phyloP scores from a whole-genome alignment of 2,797 vertebrate genomes.

The Notoglanidium macrostoma region DNA sequence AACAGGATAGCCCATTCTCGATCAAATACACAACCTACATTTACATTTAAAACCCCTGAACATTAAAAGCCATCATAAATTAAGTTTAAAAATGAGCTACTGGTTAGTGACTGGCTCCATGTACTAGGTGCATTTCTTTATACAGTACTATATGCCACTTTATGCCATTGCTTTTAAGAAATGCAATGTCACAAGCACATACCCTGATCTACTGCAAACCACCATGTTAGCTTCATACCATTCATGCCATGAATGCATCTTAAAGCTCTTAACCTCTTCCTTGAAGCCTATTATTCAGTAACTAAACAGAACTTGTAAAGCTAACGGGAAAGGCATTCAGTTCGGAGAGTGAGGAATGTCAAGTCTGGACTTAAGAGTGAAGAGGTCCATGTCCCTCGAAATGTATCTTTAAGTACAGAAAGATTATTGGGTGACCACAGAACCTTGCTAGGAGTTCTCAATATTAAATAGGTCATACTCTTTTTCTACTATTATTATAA shows the following conservation, averaged over 20 bases:
- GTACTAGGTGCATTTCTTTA: neutral
- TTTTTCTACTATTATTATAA: neutral
- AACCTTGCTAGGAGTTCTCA: neutral
- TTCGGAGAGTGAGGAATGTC: no score
- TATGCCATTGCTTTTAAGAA: neutral
- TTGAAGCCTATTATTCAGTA: slow-evolving; percentile 8
- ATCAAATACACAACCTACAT: neutral
- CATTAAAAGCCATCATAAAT: neutral
- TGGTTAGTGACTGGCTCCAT: neutral
- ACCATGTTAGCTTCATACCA: neutral
- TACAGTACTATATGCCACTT: neutral
- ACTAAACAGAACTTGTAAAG: neutral
- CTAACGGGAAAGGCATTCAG: neutral
- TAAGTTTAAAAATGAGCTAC: neutral
- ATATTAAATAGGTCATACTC: neutral
- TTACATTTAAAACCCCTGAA: neutral
- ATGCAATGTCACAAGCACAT: neutral
- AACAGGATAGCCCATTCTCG: neutral
- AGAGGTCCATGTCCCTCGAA: neutral
- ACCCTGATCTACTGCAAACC: neutral
- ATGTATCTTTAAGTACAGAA: neutral
- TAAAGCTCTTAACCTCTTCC: neutral
- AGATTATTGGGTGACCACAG: neutral
- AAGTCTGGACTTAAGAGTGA: no score
- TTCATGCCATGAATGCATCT: neutral